A percentile compares a stretch with the other conserved stretches of the same genome.
phyloP scores from a whole-genome alignment of 2,797 vertebrate species.

The Sebastes umbrosus region DNA sequence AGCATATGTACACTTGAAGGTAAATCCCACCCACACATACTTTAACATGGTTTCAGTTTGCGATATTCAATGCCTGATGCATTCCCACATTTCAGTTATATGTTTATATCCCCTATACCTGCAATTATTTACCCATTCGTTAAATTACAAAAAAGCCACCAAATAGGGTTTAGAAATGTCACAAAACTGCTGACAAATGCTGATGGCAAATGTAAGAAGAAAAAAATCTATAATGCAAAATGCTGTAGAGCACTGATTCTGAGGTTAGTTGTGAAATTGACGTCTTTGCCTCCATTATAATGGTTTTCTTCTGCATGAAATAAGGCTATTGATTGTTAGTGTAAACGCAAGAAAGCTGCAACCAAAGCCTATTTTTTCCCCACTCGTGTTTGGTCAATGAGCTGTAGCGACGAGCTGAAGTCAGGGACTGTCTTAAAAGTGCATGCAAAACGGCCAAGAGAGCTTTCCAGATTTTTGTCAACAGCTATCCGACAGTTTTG shows the following conservation, averaged over 20 bases:
- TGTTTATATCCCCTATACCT: neutral
- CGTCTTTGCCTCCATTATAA: neutral
- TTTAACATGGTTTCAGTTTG: neutral
- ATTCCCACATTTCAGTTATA: neutral
- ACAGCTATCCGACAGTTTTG: too few relatives aligned
- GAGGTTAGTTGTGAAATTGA: neutral
- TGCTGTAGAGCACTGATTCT: neutral
- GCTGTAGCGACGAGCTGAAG: neutral
- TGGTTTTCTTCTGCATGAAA: constrained; percentile 18
- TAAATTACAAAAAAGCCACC: neutral
- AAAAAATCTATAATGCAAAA: constrained; percentile 19
- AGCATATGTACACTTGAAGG: constrained; percentile 5
- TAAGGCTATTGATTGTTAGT: constrained; percentile 1
- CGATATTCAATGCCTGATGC: neutral
- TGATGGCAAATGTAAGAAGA: neutral
- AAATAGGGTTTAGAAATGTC: neutral
- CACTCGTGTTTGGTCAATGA: neutral
- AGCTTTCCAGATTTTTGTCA: too few relatives aligned
- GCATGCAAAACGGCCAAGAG: too few relatives aligned
- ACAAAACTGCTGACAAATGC: neutral
- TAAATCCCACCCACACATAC: neutral
- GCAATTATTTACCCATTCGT: neutral
- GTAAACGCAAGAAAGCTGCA: too few relatives aligned
- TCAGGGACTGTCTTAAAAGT: neutral
- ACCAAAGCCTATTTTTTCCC: neutral